Conservation (phyloP, 1,140 invertebrate species). For the Hypothenemus hampei region DNA sequence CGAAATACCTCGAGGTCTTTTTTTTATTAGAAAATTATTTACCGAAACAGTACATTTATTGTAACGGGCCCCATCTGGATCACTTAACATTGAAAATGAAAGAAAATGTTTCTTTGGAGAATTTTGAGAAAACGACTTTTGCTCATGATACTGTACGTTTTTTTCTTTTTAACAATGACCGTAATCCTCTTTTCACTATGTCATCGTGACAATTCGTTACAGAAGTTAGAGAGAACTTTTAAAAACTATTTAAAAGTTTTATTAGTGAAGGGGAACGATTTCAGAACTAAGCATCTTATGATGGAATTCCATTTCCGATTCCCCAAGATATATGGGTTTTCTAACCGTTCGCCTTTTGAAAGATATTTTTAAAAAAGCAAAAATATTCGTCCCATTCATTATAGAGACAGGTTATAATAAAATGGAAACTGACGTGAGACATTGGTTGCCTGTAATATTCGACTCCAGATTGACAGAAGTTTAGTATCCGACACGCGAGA, state of each 20-base stretch:
- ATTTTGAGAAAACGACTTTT: too few relatives aligned
- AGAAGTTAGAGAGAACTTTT: conserved; percentile 16
- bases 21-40: conserved; percentile 27
- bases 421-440: conserved; percentile 3
- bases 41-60: conserved; percentile 13
- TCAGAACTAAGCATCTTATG: conserved; percentile 14
- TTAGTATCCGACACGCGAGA: not conserved
- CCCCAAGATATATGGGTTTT: conserved; percentile 3
- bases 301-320: conserved; percentile 12
- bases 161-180: too few relatives aligned
- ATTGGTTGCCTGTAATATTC: not conserved
- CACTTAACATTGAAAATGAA: conserved; percentile 13
- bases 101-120: conserved; percentile 9
- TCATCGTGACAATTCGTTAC: conserved; percentile 10
- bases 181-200: not conserved
- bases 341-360: too few relatives aligned
- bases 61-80: conserved; percentile 2
- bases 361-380: too few relatives aligned
- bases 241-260: conserved; percentile 23
- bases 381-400: not conserved
- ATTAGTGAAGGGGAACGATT: conserved; percentile 15
- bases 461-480: not conserved
- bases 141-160: too few relatives aligned
- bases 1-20: conserved; percentile 18
- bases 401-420: not conserved